A percentile compares a stretch with the other conserved stretches of the same genome.
phyloP scores from a whole-genome alignment of 2,888 invertebrate genomes.

The Stratiomys singularior region DNA sequence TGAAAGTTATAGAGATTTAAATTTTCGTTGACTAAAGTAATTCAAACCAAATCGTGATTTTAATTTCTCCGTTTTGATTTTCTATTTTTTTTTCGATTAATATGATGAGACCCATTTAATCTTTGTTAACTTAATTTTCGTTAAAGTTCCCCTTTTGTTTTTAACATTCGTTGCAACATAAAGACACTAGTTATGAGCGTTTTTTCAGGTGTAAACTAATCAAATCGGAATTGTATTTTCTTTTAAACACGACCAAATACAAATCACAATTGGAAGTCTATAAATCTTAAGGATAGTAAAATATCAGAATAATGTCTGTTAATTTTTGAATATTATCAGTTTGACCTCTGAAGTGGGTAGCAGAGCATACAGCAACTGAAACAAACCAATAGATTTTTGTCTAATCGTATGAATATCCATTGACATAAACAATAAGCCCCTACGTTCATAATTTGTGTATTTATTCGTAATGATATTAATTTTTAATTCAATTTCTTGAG shows the following conservation, averaged over 20 bases:
- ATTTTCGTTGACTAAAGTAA: background rate
- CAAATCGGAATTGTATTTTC: background rate
- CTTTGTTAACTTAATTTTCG: background rate
- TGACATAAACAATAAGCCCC: background rate
- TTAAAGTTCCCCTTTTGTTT: background rate
- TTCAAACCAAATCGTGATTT: constrained; percentile 5
- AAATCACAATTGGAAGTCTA: background rate
- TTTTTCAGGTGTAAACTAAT: background rate
- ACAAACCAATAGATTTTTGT: background rate
- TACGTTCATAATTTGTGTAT: constrained; percentile 11
- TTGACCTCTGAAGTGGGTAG: background rate
- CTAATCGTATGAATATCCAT: too few species aligned
- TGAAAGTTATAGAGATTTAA: constrained; percentile 3
- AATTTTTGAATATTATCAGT: background rate
- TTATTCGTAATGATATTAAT: background rate
- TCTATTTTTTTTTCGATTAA: background rate
- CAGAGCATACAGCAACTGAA: background rate
- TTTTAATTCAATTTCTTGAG: background rate
- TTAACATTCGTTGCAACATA: background rate
- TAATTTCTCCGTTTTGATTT: background rate
- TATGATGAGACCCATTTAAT: background rate
- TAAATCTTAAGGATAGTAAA: constrained; percentile 6
- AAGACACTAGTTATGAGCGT: constrained; percentile 8
- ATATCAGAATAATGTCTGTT: background rate
- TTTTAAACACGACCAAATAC: background rate